Percentiles rank a stretch among this genome's conserved stretches.
Evolutionary conservation across 2,888 invertebrate species (phyloP).

Genomic region (Caradrina clavipalpis): DNA sequence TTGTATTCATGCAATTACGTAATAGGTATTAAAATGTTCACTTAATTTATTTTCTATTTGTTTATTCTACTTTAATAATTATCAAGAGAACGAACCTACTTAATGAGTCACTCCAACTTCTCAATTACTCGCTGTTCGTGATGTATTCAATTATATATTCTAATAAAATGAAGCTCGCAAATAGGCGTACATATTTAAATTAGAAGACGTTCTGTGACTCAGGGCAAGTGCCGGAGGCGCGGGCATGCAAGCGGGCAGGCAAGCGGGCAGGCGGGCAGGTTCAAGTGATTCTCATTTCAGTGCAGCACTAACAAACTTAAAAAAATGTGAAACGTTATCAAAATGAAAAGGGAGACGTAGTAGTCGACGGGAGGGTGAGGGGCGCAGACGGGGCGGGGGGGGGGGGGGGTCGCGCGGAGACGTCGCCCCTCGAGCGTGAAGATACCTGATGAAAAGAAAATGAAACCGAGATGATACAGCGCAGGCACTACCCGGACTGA

Average conservation of each 20-base stretch:
- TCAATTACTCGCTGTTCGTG: slow-evolving; percentile 17
- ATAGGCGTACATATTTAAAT: slow-evolving; percentile 50
- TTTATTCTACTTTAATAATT: not conserved
- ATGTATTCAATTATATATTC: slow-evolving; percentile 40
- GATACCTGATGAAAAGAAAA: slow-evolving; percentile 86
- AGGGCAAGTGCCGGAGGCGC: not conserved
- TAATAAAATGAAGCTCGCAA: slow-evolving; percentile 43
- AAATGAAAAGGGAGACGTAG: slow-evolving; percentile 67
- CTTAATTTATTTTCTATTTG: too few relatives aligned
- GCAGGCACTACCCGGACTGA: slow-evolving; percentile 52
- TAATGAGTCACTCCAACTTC: slow-evolving; percentile 12
- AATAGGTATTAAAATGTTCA: too few relatives aligned
- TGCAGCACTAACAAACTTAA: slow-evolving; percentile 64
- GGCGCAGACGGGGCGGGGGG: slow-evolving; percentile 12
- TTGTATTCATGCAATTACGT: not conserved
- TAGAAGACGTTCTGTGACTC: slow-evolving; percentile 19
- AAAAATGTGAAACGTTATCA: slow-evolving; percentile 76
- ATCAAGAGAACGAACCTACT: not conserved
- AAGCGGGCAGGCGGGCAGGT: slow-evolving; percentile 4
- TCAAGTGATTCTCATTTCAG: slow-evolving; percentile 62
- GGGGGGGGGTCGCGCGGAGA: slow-evolving; percentile 63
- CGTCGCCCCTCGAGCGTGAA: slow-evolving; percentile 79
- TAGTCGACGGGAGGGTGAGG: not conserved
- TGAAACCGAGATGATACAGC: slow-evolving; percentile 76
- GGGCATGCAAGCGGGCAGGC: not conserved